Evolutionary conservation across 2,797 vertebrate species (phyloP).

Genomic region (Crax fasciolata): DNA sequence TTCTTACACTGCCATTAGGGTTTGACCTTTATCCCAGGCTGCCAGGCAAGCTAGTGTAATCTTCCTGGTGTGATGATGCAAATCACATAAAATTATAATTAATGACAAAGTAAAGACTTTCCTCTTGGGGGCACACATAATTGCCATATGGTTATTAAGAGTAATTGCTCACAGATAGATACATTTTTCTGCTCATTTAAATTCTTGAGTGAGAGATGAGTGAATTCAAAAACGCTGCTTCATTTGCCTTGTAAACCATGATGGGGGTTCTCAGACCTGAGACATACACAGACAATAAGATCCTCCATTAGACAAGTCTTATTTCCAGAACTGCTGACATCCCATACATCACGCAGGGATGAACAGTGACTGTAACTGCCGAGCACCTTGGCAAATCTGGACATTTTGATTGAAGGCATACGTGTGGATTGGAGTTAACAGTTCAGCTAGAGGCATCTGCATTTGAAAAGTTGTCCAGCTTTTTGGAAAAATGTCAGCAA

Average conservation of each 20-base stretch:
- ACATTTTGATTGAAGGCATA: background rate
- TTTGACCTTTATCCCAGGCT: conserved; percentile 62
- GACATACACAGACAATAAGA: background rate
- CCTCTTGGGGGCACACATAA: conserved; percentile 53
- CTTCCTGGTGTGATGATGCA: conserved; percentile 48
- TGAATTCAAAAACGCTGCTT: background rate
- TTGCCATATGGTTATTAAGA: conserved; percentile 67
- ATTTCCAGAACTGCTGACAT: background rate
- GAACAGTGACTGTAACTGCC: background rate
- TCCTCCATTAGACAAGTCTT: background rate
- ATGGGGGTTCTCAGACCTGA: background rate
- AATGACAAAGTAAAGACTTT: conserved; percentile 69
- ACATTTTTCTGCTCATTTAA: conserved; percentile 35
- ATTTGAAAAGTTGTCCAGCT: background rate
- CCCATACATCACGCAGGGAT: background rate
- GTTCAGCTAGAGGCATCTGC: background rate
- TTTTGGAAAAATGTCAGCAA: background rate
- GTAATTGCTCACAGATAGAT: conserved; percentile 59
- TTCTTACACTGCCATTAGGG: conserved; percentile 30
- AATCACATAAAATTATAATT: conserved; percentile 70
- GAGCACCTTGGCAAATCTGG: background rate
- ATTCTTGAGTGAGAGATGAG: conserved; percentile 48
- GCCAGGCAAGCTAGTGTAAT: conserved; percentile 54
- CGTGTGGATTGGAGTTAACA: background rate
- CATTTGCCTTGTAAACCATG: background rate